Evolutionary conservation across 2,797 vertebrate species (phyloP), one percentile per base, ranked within the genome.

Genomic region (Carduelis carduelis): DNA sequence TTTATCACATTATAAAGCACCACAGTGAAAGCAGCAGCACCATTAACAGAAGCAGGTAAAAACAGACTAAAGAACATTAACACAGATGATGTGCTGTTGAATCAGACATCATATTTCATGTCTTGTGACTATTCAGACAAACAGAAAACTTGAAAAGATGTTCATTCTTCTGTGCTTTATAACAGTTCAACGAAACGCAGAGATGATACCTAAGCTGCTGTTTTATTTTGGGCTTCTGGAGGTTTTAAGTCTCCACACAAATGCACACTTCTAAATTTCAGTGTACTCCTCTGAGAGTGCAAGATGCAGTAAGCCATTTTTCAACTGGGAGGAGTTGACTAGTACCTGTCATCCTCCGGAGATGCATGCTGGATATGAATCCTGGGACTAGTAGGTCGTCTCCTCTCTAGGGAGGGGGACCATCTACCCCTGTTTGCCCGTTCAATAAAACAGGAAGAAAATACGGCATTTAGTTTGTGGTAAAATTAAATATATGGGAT

Each of bases 291-390:
- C 69, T 76, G 52, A 88, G 92, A 95, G 95, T 97, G 87, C 71
- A 92, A 88, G 95, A 90, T 92, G 93, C 90, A 95, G 59, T 77
- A 93, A 95, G 84, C 52, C 96, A 96, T 87, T 97, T 90, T 89
- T 96, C 84, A 92, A 80, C 93, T 96, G 96, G 97, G 98, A 98
- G 95, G 96, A 94, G 76, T 17, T 97, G 95, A 96, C 97, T 97
- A 98, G 98, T 99, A 99, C 99, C 99, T 99, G 99, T 99, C 99
- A 96, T 99, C 99, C 98, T 99, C 99, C 75, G 99, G 99, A 98
- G 99, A 99, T 84, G 99, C 99, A 98, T 99, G 99, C 98, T 99
- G 99, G 98, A 99, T 99, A 98, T 99, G 98, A 98, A 99, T 99
- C 99, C 99, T 99, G 98, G 99, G 99, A 97, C 99, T 99, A 97